A percentile compares a stretch with the other conserved stretches of the same genome.
Evolutionary conservation across 2,888 invertebrate species (phyloP).

Genomic region (Hydrotaea cyrtoneurina): DNA sequence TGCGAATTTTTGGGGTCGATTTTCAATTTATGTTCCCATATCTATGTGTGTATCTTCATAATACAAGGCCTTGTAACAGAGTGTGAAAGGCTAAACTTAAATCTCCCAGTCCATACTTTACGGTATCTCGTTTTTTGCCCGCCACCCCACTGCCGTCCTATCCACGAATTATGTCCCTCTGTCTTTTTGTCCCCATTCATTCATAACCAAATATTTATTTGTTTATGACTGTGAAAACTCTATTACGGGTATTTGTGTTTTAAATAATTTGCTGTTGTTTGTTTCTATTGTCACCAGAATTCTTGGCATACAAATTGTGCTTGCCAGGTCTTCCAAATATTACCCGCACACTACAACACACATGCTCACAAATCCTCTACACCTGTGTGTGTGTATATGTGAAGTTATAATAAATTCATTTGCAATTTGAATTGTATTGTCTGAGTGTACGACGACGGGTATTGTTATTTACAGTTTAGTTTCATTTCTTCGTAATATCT

Average conservation of each 20-base stretch:
- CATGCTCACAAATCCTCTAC: neutral
- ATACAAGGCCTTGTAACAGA: too few species aligned
- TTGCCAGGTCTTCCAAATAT: neutral
- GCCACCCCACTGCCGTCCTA: too few species aligned
- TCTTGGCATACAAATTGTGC: neutral
- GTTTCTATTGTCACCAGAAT: neutral
- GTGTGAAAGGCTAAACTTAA: too few species aligned
- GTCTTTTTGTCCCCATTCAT: too few species aligned
- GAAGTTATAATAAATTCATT: slow-evolving; percentile 3
- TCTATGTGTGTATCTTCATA: too few species aligned
- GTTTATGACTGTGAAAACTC: neutral
- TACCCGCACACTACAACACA: neutral
- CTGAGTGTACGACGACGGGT: neutral
- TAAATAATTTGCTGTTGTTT: neutral
- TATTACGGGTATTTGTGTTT: neutral
- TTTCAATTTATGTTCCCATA: too few species aligned
- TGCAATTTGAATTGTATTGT: neutral
- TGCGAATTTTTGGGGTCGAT: too few species aligned
- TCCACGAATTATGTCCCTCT: too few species aligned
- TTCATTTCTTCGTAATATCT: neutral
- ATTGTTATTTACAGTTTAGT: neutral
- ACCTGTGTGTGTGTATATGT: too few species aligned
- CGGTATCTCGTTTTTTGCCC: too few species aligned
- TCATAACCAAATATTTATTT: too few species aligned
- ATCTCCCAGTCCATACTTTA: too few species aligned